Evolutionary conservation across 2,113 vertebrate genomes (phyloP), one percentile per base, ranked within the genome.

Genomic region (Notechis scutatus): DNA sequence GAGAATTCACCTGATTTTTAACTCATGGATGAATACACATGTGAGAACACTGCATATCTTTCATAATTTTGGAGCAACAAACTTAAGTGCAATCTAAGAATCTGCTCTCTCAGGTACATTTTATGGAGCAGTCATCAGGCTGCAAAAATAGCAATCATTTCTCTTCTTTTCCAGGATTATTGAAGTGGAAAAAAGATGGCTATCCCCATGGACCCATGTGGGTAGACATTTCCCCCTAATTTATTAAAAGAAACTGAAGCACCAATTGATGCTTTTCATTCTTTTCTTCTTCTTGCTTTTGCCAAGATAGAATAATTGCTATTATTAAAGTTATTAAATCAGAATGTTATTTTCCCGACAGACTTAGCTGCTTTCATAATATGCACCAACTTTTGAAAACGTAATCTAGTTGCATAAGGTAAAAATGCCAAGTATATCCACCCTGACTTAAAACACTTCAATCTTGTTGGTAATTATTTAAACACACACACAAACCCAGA

Each of bases 401-500:
- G 94, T 94, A 93, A 94, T 95, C 92, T 34, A 29, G 57, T 74
- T 94, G 47, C 23, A 57, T 87, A 47, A 74, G 50, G 26, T 56
- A 87, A 92, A 86, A 57, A 92, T 55, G 18, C 8, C 81, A 57
- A 47, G 94, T 94, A 94, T 94, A 95, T 94, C 86, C 89, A 64
- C 88, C 6, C 1, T 92, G 57, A 64, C 91, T 94, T 93, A 90
- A 91, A 96, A 94, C 91, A 94, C 15, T 90, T 45, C 93, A 91
- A 94, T 64, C 85, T 90, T 94, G 89, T 93, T 85, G 94, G 92
- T 87, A 94, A 93, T 96, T 95, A 95, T 85, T 86, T 91, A 85
- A 81, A 81, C 6, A 8, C 34, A 42, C 74, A 42, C 34, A 81
- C 74, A 42, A 20, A 39, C 18, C 34, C 1, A 5, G 0, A 24